Percentiles rank a stretch among this genome's conserved stretches.
These are phyloP conservation scores for Leptosomus discolor DNA, from an alignment of 2,113 vertebrate species.

Conservation along the genomic window DNA sequence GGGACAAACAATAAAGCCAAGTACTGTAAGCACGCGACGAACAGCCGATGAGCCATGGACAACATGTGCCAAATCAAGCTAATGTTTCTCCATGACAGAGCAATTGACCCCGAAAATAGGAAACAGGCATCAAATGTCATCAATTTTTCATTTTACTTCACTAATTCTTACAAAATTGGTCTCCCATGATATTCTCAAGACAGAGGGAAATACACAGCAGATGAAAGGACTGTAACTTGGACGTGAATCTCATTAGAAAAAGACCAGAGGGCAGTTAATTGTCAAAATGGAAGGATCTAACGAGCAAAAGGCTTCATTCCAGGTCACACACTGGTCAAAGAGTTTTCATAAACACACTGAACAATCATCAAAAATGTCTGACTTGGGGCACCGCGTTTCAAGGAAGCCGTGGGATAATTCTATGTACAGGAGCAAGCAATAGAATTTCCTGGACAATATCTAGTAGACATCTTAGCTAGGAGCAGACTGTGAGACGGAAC, in stretches of 20 bases:
- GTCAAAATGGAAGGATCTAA: background rate
- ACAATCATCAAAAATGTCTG: rapidly evolving
- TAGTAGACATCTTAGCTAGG: background rate
- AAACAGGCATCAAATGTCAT: background rate
- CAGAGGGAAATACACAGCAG: background rate
- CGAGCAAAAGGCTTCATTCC: background rate
- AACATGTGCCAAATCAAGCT: background rate
- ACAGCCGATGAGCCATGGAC: background rate
- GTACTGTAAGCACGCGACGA: background rate
- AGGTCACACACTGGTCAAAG: background rate
- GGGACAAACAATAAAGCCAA: background rate
- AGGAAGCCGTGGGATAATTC: background rate
- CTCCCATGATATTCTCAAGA: too few species aligned
- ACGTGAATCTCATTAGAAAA: background rate
- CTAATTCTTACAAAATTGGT: background rate
- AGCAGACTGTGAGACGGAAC: background rate
- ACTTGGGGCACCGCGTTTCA: too few species aligned
- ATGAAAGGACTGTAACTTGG: background rate
- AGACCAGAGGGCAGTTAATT: background rate
- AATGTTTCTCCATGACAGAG: background rate
- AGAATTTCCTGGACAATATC: too few species aligned
- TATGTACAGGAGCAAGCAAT: background rate
- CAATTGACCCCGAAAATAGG: background rate
- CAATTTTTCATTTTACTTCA: background rate
- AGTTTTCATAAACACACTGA: background rate